Conservation (phyloP, 2,888 invertebrate genomes). For the Drosophila basisetae region DNA sequence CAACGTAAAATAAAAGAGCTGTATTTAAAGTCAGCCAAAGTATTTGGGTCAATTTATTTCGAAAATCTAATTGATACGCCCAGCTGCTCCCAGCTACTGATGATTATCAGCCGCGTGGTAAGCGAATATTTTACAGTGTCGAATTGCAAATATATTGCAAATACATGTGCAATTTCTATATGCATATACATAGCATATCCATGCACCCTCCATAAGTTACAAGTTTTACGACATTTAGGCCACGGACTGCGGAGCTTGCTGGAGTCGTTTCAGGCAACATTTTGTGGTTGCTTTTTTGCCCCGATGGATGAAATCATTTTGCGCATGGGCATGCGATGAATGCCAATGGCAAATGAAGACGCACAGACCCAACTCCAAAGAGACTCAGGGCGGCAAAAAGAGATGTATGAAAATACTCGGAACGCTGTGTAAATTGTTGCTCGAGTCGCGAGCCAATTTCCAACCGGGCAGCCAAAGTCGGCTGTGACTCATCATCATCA, state of each 20-base stretch:
- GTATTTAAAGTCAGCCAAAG: not conserved
- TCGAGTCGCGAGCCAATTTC: conserved; percentile 38
- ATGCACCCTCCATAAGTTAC: conserved; percentile 32
- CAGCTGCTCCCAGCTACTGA: not conserved
- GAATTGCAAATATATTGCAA: conserved; percentile 7
- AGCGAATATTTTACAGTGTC: conserved; percentile 15
- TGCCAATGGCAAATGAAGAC: conserved; percentile 45
- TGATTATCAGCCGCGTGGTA: not conserved
- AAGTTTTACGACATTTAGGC: conserved; percentile 55
- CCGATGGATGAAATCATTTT: conserved; percentile 44
- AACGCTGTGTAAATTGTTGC: not conserved
- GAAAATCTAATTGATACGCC: not conserved
- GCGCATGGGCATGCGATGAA: conserved; percentile 54
- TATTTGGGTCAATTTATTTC: not conserved
- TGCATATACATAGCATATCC: not conserved
- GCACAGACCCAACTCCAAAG: not conserved
- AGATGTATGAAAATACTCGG: conserved; percentile 11
- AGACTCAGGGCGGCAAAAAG: not conserved
- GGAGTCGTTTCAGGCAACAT: conserved; percentile 36
- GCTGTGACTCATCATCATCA: conserved; percentile 65
- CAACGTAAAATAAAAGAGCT: not conserved
- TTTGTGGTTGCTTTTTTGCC: conserved; percentile 36
- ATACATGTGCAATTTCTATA: conserved; percentile 44
- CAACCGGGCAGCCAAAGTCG: conserved; percentile 45
- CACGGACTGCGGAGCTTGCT: conserved; percentile 33